Base-by-base conservation (phyloP, 2,113 vertebrate species). In the Cyrtonyx montezumae region DNA sequence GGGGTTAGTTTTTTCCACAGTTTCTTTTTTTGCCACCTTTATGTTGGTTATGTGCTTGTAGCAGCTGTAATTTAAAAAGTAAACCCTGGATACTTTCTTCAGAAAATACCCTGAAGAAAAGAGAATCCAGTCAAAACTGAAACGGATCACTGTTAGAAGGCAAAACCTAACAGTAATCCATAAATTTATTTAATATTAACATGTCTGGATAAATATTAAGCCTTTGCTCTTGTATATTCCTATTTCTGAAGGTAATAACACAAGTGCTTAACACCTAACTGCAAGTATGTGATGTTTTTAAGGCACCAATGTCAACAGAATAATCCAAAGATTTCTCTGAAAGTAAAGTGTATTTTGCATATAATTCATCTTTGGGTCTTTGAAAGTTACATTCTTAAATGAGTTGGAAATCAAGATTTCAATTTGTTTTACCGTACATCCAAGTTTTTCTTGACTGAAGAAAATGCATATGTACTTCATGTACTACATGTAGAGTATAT, bases 381-480 rank as follows among this genome's bases (percentile, higher is more conserved):
- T 90, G 37, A 40, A 90, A 88, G 83, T 42, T 75, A 8, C 5
- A 5, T 78, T 22, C 40, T 48, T 77, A 15, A 66, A 46, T 23
- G 46, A 80, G 26, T 62, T 86, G 14, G 17, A 77, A 90, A 88
- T 28, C 23, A 22, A 28, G 8, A 20, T 87, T 70, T 66, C 61
- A 78, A 14, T 71, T 79, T 37, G 9, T 8, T 76, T 87, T 71
- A 36, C 51, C 25, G 26, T 65, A 14, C 9, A 62, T 42, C 3
- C n/a, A 53, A 9, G 20, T 5, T 88, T 62, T 74, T 67, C 49
- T 55, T 62, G 32, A 46, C 19, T 70, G 59, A 56, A 78, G 26
- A 83, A 77, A 90, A 58, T 40, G 8, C 3, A 4, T 0, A 0
- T 2, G 0, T 75, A 5, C 26, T 70, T 6, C 45, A 12, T 37